Base-by-base conservation (phyloP, 2,113 vertebrate species). In the Rallus limicola region DNA sequence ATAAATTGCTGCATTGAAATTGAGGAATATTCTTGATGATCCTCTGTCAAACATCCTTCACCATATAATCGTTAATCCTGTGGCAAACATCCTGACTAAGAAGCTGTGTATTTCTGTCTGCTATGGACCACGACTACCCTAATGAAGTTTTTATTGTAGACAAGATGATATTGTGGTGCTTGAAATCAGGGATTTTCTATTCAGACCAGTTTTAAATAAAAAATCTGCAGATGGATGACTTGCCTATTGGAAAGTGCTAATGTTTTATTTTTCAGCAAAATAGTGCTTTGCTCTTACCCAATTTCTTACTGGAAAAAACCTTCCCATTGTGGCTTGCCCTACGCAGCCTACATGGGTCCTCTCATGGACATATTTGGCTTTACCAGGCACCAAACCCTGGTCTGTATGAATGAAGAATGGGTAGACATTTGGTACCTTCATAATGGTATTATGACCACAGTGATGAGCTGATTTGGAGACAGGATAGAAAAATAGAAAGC, bases 311-410 rank as follows among this genome's bases (percentile, higher is more conserved):
- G 33, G 26, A 81, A 77, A 20, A 21, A 40, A 13, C 11, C 48
- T 4, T 55, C n/a, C 14, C 4, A 2, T 19, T 56, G 28, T 14
- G 16, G 5, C 5, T 92, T 88, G 44, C 18, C 48, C 25, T 28
- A 0, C 7, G 1, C 7, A 50, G 36, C 13, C 25, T 86, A 10
- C 0, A 0, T 31, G 5, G 36, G 29, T 9, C 29, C 29, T 89
- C 28, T 9, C 1, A 0, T 53, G 33, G 16, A 18, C 10, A 1
- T 23, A 2, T 46, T 64, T 90, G 55, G 5, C 11, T 69, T 86
- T 55, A 6, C 12, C 33, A 71, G 53, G 20, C 23, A 28, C 16
- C 52, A 70, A 0, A 3, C 7, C 8, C 25, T 58, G 34, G 4
- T 13, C 48, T 48, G 13, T 23, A 9, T 34, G 31, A 34, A 26